These are phyloP conservation scores for Hemistola chrysoprasaria DNA, from an alignment of 2,888 invertebrate genomes.

Conservation along the genomic window DNA sequence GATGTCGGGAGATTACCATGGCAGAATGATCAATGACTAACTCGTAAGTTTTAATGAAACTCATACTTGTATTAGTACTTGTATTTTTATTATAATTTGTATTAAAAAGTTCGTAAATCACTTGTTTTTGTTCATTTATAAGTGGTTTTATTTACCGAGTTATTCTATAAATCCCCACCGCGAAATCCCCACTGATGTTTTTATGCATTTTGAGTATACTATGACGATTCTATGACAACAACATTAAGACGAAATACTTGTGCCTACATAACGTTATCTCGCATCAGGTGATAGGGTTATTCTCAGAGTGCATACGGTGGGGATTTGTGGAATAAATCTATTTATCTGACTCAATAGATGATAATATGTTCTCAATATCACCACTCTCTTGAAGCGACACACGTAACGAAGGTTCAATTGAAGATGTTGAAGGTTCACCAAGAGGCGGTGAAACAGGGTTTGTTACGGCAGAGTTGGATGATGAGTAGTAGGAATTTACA, in stretches of 20 bases:
- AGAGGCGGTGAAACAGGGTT: constrained; percentile 18
- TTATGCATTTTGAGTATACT: constrained; percentile 23
- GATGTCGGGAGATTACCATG: constrained; percentile 22
- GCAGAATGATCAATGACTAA: constrained; percentile 23
- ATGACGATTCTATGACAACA: constrained; percentile 23
- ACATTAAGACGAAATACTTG: constrained; percentile 21
- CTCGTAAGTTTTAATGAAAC: constrained; percentile 4
- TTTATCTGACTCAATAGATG: no score
- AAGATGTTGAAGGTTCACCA: constrained; percentile 15
- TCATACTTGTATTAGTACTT: constrained; percentile 14
- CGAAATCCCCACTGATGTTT: constrained; percentile 21
- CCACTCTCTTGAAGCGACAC: constrained; percentile 18
- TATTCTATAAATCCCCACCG: constrained; percentile 21
- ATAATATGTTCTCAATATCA: constrained; percentile 18
- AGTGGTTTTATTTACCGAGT: constrained; percentile 22
- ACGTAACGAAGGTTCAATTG: constrained; percentile 22
- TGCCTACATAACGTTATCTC: constrained; percentile 22
- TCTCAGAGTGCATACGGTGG: constrained; percentile 18
- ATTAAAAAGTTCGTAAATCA: constrained; percentile 19
- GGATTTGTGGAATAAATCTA: constrained; percentile 21
- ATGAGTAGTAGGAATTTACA: constrained; percentile 18
- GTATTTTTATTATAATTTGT: constrained; percentile 16
- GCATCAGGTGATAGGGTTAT: constrained; percentile 21
- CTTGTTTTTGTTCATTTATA: constrained; percentile 18
- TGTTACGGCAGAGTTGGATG: constrained; percentile 18